These are phyloP conservation scores for Mythimna lalbum DNA, from an alignment of 2,888 invertebrate genomes.

Conservation along the genomic window DNA sequence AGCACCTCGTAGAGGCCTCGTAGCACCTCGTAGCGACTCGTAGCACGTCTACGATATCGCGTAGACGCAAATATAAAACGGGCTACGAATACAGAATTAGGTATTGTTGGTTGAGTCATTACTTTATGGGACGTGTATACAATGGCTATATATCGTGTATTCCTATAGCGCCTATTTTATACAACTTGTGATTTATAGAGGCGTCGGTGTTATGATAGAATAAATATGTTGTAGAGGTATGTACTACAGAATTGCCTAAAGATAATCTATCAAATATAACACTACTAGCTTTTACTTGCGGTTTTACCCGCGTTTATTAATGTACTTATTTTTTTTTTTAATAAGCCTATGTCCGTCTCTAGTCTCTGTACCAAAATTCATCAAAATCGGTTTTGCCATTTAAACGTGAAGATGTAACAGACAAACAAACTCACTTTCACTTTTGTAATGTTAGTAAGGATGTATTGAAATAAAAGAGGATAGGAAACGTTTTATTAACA, in stretches of 20 bases:
- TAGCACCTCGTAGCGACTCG: slow-evolving; percentile 50
- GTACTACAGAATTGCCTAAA: background rate
- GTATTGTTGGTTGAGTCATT: slow-evolving; percentile 52
- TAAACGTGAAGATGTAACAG: no score
- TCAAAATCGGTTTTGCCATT: no score
- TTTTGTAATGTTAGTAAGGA: no score
- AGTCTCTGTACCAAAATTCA: no score
- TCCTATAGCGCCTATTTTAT: background rate
- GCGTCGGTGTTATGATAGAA: background rate
- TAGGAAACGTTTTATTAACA: no score
- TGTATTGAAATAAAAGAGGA: no score
- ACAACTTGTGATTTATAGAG: slow-evolving; percentile 10
- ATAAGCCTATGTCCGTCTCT: no score
- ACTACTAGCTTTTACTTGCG: no score
- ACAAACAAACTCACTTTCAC: no score
- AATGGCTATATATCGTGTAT: slow-evolving; percentile 8
- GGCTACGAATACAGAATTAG: slow-evolving; percentile 55
- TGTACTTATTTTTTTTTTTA: no score
- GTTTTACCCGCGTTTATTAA: no score
- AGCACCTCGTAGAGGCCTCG: slow-evolving; percentile 49
- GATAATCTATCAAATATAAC: slow-evolving; percentile 2
- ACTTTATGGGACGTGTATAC: slow-evolving; percentile 32
- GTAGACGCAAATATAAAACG: slow-evolving; percentile 62
- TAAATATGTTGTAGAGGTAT: slow-evolving; percentile 3
- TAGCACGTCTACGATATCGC: slow-evolving; percentile 66